Conservation (phyloP, 2,113 vertebrate species). For the Bubo scandiacus region DNA sequence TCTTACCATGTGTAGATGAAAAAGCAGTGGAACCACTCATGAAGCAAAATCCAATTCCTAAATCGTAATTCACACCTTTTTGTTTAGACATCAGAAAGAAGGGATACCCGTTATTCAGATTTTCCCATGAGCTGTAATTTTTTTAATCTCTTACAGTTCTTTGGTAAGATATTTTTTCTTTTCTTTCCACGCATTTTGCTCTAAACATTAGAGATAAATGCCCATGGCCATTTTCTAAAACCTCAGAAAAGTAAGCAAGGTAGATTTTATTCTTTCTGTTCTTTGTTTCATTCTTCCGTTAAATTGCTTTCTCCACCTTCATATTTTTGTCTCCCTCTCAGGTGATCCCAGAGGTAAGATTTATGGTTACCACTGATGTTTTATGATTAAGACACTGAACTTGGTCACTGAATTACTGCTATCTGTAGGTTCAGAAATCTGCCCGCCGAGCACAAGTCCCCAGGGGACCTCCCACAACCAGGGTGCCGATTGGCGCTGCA, state of each 20-base stretch:
- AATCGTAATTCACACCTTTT: background rate
- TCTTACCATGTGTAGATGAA: background rate
- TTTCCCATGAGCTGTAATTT: background rate
- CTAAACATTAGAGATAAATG: background rate
- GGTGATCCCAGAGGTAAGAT: background rate
- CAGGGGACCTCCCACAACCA: background rate
- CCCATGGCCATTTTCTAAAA: background rate
- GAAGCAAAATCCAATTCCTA: background rate
- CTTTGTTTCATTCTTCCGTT: background rate
- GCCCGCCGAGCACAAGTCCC: background rate
- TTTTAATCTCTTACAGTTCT: background rate
- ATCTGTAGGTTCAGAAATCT: background rate
- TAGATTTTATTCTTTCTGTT: background rate
- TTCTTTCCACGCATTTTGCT: background rate
- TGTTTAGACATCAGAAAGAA: background rate
- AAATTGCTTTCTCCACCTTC: conserved; percentile 20
- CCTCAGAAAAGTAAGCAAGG: background rate
- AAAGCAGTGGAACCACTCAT: background rate
- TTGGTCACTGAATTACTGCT: conserved; percentile 2
- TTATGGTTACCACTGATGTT: conserved; percentile 37
- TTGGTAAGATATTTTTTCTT: background rate
- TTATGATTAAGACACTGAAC: conserved; percentile 45
- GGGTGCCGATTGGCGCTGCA: background rate
- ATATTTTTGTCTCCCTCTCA: background rate
- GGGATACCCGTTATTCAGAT: background rate